Evolutionary conservation across 2,797 vertebrate species (phyloP).

Genomic region (Crocodylus rhombifer): DNA sequence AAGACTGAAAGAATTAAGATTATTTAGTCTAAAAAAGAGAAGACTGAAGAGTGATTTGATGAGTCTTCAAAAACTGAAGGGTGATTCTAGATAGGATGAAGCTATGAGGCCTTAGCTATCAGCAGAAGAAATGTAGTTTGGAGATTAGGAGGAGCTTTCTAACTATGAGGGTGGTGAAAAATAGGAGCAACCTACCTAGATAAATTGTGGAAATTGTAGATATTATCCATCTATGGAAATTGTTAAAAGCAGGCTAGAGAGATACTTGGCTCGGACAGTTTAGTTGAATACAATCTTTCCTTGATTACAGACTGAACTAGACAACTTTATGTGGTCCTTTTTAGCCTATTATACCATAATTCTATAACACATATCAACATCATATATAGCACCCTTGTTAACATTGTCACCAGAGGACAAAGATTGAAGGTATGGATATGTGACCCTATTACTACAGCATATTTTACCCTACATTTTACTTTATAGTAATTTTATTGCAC

Average conservation of each 20-base stretch:
- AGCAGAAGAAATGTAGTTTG: no score
- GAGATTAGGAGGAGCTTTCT: no score
- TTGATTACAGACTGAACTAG: background rate
- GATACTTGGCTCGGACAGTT: no score
- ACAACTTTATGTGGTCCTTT: background rate
- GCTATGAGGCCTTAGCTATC: no score
- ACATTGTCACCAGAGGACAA: background rate
- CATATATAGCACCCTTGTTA: background rate
- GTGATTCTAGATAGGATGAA: background rate
- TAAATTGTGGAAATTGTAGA: no score
- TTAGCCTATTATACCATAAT: background rate
- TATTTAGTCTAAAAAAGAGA: background rate
- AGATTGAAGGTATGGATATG: background rate
- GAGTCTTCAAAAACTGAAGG: background rate
- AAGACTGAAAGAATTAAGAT: background rate
- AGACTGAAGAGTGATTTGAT: background rate
- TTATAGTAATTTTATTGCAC: no score
- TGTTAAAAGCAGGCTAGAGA: no score
- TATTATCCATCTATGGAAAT: background rate
- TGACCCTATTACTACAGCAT: no score
- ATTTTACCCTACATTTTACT: no score
- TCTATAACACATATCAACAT: background rate
- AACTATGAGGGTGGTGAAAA: background rate
- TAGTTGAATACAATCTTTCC: no score
- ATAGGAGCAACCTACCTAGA: background rate